Percentiles rank a stretch among this genome's conserved stretches.
Conservation (phyloP, 2,888 invertebrate genomes). For the Perizoma affinitatum region DNA sequence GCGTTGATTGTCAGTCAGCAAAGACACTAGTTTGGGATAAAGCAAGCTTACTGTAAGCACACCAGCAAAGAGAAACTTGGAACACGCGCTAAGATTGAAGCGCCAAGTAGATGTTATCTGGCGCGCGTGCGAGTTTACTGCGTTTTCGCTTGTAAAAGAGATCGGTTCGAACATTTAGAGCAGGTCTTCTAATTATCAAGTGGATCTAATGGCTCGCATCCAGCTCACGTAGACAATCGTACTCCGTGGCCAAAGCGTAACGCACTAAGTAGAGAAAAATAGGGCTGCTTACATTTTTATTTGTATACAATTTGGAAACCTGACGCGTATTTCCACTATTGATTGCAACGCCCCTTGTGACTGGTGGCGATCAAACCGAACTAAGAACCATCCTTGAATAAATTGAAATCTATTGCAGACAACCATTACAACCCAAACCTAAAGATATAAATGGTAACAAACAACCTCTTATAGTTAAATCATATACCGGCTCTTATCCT, state of each 20-base stretch:
- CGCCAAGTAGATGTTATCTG: slow-evolving; percentile 19
- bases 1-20: not conserved
- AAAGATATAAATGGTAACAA: too few species aligned
- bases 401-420: too few species aligned
- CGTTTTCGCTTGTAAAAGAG: slow-evolving; percentile 26
- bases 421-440: too few species aligned
- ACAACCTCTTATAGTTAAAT: too few species aligned
- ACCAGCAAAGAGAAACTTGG: slow-evolving; percentile 11
- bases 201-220: slow-evolving; percentile 18
- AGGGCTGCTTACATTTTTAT: too few species aligned
- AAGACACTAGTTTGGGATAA: not conserved
- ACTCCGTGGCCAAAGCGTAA: not conserved
- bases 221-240: not conserved
- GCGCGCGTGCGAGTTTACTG: slow-evolving; percentile 28
- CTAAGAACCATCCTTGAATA: too few species aligned
- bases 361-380: too few species aligned
- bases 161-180: slow-evolving; percentile 27
- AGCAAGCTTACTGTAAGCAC: slow-evolving; percentile 3
- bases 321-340: too few species aligned
- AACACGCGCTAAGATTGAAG: slow-evolving; percentile 16
- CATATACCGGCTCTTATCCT: too few species aligned
- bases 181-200: slow-evolving; percentile 28
- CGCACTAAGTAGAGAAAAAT: not conserved
- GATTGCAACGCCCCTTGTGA: too few species aligned
- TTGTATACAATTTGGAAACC: too few species aligned